These are phyloP conservation scores for Marasmarcha lunaedactyla DNA, from an alignment of 2,888 invertebrate species.

Conservation along the genomic window DNA sequence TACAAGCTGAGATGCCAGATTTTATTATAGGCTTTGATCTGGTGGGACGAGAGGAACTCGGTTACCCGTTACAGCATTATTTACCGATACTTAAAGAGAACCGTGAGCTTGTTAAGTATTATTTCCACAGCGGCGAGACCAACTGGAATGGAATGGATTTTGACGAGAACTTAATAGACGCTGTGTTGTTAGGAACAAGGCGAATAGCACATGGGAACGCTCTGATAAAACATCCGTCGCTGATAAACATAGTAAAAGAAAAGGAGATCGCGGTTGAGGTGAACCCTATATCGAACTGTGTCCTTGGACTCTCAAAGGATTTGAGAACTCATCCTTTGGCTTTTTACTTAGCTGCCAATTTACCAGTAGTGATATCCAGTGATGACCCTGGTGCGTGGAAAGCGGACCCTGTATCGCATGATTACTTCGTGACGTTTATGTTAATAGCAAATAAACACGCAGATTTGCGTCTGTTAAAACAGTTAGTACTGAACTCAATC, in stretches of 20 bases:
- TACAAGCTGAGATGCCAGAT: constrained; percentile 59
- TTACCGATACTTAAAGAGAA: constrained; percentile 61
- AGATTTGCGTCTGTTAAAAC: constrained; percentile 79
- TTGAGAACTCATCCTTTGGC: constrained; percentile 82
- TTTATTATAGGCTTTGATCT: constrained; percentile 84
- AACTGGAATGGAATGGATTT: constrained; percentile 75
- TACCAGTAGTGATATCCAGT: constrained; percentile 81
- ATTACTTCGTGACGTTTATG: constrained; percentile 83
- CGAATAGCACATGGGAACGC: constrained; percentile 86
- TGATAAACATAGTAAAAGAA: constrained; percentile 67
- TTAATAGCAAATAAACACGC: constrained; percentile 77
- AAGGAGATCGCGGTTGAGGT: constrained; percentile 79
- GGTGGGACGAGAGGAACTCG: constrained; percentile 84
- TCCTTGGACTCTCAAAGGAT: constrained; percentile 76
- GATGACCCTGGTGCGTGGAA: constrained; percentile 87
- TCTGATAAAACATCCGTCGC: constrained; percentile 77
- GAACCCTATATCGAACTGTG: constrained; percentile 85
- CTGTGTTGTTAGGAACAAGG: constrained; percentile 78
- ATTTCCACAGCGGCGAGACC: constrained; percentile 86
- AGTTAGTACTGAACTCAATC: constrained; percentile 81
- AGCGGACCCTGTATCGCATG: constrained; percentile 79
- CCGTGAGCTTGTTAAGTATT: constrained; percentile 71
- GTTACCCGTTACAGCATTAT: constrained; percentile 72
- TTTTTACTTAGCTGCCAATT: constrained; percentile 73
- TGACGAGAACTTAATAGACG: constrained; percentile 83